Evolutionary conservation across 1,140 invertebrate species (phyloP).

Genomic region (Cataglyphis hispanica): DNA sequence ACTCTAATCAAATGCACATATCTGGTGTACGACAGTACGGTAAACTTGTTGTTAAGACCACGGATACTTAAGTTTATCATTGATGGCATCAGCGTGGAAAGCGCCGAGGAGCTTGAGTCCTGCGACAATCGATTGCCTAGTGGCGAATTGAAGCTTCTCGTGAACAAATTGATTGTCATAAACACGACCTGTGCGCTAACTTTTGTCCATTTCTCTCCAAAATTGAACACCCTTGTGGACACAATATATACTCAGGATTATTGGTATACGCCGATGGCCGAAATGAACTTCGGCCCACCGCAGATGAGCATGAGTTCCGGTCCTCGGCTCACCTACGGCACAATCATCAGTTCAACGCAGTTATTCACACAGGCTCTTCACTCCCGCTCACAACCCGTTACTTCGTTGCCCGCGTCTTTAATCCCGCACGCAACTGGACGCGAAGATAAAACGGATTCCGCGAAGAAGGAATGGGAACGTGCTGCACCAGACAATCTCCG

Average conservation of each 20-base stretch:
- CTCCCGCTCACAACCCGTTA: slow-evolving; percentile 64
- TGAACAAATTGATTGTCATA: slow-evolving; percentile 85
- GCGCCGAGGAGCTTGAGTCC: slow-evolving; percentile 83
- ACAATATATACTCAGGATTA: slow-evolving; percentile 85
- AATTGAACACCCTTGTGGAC: slow-evolving; percentile 83
- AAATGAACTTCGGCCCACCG: slow-evolving; percentile 85
- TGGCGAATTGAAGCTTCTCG: slow-evolving; percentile 81
- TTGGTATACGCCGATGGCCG: slow-evolving; percentile 85
- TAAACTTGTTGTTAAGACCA: slow-evolving; percentile 83
- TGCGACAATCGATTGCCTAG: slow-evolving; percentile 84
- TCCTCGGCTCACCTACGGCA: slow-evolving; percentile 84
- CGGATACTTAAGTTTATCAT: slow-evolving; percentile 86
- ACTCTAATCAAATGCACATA: slow-evolving; percentile 85
- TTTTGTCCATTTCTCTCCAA: slow-evolving; percentile 84
- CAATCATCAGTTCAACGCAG: slow-evolving; percentile 85
- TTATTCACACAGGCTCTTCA: slow-evolving; percentile 84
- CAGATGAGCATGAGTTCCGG: slow-evolving; percentile 85
- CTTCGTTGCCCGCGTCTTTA: slow-evolving; percentile 24
- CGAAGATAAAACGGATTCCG: slow-evolving; percentile 81
- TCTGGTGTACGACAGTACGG: slow-evolving; percentile 84
- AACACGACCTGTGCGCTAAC: slow-evolving; percentile 84
- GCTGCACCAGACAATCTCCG: slow-evolving; percentile 81
- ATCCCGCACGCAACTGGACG: slow-evolving; percentile 44
- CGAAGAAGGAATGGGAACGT: slow-evolving; percentile 83
- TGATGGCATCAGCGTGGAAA: slow-evolving; percentile 85